Evolutionary conservation across 2,888 invertebrate species (phyloP).

Genomic region (Caenorhabditis plicata): DNA sequence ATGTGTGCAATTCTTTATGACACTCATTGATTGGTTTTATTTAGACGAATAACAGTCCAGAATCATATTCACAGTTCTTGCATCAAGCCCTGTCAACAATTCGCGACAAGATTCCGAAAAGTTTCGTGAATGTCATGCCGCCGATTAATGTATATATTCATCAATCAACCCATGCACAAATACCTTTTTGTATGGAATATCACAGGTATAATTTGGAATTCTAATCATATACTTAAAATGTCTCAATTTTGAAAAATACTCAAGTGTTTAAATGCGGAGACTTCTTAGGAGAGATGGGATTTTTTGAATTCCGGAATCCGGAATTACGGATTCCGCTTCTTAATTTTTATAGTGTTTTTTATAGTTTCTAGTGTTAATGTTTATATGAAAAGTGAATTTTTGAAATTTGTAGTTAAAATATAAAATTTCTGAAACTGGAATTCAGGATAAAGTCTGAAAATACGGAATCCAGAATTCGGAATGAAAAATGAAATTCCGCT

Average conservation of each 20-base stretch:
- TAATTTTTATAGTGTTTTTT: no score
- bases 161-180: constrained; percentile 30
- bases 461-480: no score
- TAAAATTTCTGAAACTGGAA: no score
- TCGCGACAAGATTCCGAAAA: constrained; percentile 15
- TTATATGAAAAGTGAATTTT: no score
- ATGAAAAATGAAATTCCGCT: no score
- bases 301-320: no score
- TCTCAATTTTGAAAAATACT: not conserved
- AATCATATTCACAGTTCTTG: constrained; percentile 11
- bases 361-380: no score
- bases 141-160: constrained; percentile 39
- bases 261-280: not conserved
- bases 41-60: constrained; percentile 18
- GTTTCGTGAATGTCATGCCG: constrained; percentile 44
- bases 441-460: no score
- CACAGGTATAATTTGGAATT: not conserved
- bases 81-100: constrained; percentile 14
- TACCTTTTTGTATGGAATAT: not conserved
- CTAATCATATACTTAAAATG: not conserved
- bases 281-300: no score
- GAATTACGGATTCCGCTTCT: no score
- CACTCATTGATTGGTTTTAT: not conserved
- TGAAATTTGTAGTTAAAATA: no score
- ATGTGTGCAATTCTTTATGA: constrained; percentile 5